Evolutionary conservation across 2,797 vertebrate genomes (phyloP).

Genomic region (Sternarchorhynchus goeldii): DNA sequence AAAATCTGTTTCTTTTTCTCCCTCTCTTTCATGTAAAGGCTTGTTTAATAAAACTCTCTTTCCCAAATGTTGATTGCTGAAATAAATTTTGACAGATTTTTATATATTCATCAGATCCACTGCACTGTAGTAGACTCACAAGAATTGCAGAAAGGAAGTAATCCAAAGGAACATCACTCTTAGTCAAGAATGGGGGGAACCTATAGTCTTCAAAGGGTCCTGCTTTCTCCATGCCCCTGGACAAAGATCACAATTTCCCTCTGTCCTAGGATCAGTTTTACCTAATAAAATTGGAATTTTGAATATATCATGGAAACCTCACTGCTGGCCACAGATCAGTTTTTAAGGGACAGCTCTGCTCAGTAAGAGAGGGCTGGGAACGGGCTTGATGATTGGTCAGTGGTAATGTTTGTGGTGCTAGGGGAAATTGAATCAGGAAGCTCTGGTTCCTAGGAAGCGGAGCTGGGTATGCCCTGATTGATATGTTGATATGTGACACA

Average conservation of each 20-base stretch:
- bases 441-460: constrained; percentile 35
- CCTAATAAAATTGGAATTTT: background rate
- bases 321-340: background rate
- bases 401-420: constrained; percentile 40
- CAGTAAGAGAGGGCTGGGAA: background rate
- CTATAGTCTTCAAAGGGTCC: constrained; percentile 27
- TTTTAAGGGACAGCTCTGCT: background rate
- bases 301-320: background rate
- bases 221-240: background rate
- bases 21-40: background rate
- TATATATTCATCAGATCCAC: too few relatives aligned
- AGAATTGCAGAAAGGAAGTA: constrained; percentile 9
- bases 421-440: constrained; percentile 51
- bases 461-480: constrained; percentile 51
- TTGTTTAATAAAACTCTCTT: background rate
- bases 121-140: background rate
- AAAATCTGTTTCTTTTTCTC: background rate
- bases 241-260: background rate
- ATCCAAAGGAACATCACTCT: background rate
- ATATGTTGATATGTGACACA: constrained; percentile 51
- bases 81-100: too few relatives aligned
- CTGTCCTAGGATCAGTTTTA: background rate
- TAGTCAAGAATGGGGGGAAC: background rate
- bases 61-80: too few relatives aligned
- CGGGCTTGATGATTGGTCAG: constrained; percentile 26